phyloP scores from a whole-genome alignment of 1,140 invertebrate species.

The Mactra quadrangularis region DNA sequence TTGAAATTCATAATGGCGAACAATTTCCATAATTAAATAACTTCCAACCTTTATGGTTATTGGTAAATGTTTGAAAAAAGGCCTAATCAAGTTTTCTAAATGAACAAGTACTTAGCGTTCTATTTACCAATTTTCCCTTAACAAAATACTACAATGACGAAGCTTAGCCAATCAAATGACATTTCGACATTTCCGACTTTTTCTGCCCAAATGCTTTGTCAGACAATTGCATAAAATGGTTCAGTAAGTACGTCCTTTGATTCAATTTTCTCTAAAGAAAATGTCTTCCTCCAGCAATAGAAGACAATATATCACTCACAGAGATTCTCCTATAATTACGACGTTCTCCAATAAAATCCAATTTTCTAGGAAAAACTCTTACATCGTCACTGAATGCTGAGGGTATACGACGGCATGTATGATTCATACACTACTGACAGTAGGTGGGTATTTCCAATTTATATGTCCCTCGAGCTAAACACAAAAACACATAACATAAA shows the following conservation, averaged over 20 bases:
- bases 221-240: slow-evolving; percentile 28
- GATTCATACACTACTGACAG: slow-evolving; percentile 1
- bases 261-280: slow-evolving; percentile 12
- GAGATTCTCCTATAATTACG: slow-evolving; percentile 8
- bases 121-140: too few relatives aligned
- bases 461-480: background rate
- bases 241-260: slow-evolving; percentile 10
- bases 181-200: background rate
- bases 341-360: slow-evolving; percentile 26
- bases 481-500: background rate
- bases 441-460: slow-evolving; percentile 25
- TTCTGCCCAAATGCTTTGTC: background rate
- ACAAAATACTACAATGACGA: too few relatives aligned
- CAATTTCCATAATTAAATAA: too few relatives aligned
- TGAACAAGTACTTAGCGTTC: too few relatives aligned
- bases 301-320: slow-evolving; percentile 26
- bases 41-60: too few relatives aligned
- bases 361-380: slow-evolving; percentile 17
- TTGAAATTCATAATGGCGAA: too few relatives aligned
- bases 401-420: background rate
- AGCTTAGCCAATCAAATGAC: too few relatives aligned
- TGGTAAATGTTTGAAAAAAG: too few relatives aligned
- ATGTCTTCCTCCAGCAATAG: background rate
- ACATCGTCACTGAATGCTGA: too few relatives aligned
- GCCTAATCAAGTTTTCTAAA: too few relatives aligned